Evolutionary conservation across 2,797 vertebrate genomes (phyloP).

Genomic region (Agapornis canus): DNA sequence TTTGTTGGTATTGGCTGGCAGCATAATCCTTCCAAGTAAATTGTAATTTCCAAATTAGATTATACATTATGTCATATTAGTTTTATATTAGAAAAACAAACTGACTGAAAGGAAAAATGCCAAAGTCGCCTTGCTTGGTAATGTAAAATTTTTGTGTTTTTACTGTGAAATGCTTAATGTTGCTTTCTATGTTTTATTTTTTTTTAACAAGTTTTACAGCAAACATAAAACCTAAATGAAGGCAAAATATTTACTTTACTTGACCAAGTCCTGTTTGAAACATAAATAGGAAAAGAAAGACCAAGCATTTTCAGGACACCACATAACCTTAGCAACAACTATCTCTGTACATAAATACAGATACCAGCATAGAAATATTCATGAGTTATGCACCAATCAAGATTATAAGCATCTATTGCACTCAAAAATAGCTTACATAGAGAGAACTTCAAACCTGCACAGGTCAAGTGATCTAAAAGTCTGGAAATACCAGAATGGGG

Average conservation of each 20-base stretch:
- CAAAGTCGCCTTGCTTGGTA: slow-evolving; percentile 73
- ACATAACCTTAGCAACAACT: slow-evolving; percentile 25
- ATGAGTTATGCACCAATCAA: neutral
- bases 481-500: neutral
- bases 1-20: slow-evolving; percentile 86
- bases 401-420: neutral
- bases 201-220: slow-evolving; percentile 43
- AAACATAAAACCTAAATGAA: slow-evolving; percentile 68
- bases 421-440: neutral
- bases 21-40: slow-evolving; percentile 82
- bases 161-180: slow-evolving; percentile 58
- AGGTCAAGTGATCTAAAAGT: neutral
- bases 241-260: slow-evolving; percentile 50
- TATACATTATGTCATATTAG: slow-evolving; percentile 89
- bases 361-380: neutral
- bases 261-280: slow-evolving; percentile 31
- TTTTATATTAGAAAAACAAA: slow-evolving; percentile 87
- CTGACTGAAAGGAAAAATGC: slow-evolving; percentile 80
- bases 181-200: neutral
- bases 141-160: slow-evolving; percentile 65
- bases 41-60: slow-evolving; percentile 89
- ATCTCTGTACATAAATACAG: slow-evolving; percentile 25
- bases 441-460: neutral
- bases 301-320: neutral
- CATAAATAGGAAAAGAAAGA: neutral